phyloP scores from a whole-genome alignment of 2,797 vertebrate species.

The Florisuga fusca region DNA sequence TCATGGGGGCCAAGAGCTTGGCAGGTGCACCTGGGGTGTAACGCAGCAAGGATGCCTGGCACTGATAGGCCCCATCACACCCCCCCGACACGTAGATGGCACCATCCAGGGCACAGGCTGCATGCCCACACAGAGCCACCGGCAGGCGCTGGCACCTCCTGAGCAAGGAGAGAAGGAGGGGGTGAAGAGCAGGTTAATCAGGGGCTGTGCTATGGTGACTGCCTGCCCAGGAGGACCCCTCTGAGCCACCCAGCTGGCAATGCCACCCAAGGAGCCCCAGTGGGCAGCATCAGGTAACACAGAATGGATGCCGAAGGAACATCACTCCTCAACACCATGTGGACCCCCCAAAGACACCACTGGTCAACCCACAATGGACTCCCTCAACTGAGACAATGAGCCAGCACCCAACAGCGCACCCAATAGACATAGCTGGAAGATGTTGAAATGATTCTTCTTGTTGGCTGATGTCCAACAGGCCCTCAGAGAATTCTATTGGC shows the following conservation, averaged over 20 bases:
- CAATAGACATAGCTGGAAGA: not conserved
- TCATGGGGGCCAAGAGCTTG: constrained; percentile 75
- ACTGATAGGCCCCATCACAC: constrained; percentile 60
- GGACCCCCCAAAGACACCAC: not conserved
- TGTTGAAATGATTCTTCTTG: not conserved
- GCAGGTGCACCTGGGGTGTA: constrained; percentile 74
- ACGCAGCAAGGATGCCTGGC: constrained; percentile 71
- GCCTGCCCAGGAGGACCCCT: not conserved
- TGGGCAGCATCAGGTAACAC: not conserved
- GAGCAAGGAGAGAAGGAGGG: constrained; percentile 67
- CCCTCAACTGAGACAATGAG: not conserved
- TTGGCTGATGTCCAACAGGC: not conserved
- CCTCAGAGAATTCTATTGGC: not conserved
- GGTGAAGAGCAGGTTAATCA: constrained; percentile 6
- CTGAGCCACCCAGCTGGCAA: not conserved
- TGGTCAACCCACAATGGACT: not conserved
- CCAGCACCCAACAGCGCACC: not conserved
- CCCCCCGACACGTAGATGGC: constrained; percentile 82
- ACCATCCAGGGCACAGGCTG: constrained; percentile 76
- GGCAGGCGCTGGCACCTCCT: constrained; percentile 78
- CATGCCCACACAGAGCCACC: constrained; percentile 77
- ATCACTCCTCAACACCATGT: not conserved
- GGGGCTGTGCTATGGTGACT: constrained; percentile 57
- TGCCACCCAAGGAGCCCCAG: not conserved
- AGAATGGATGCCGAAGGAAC: not conserved